These are phyloP conservation scores for Salticus scenicus DNA, from an alignment of 2,888 invertebrate genomes.

Conservation along the genomic window DNA sequence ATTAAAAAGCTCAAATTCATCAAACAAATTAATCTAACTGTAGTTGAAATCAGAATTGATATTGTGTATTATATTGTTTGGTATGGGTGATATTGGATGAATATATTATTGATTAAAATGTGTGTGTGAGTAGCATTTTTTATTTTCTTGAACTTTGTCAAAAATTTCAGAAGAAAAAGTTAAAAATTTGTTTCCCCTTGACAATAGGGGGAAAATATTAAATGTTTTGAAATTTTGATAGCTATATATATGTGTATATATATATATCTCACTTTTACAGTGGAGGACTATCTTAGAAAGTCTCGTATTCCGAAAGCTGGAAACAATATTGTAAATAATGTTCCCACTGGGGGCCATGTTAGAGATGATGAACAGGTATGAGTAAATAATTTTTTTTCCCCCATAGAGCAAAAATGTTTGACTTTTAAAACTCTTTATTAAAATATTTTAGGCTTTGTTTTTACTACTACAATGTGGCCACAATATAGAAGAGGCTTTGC, in stretches of 20 bases:
- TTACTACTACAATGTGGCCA: constrained; percentile 94
- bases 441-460: constrained; percentile 84
- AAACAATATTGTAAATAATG: constrained; percentile 79
- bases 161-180: too few relatives aligned
- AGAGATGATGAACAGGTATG: constrained; percentile 80
- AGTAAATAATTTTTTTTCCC: not conserved
- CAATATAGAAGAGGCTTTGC: constrained; percentile 93
- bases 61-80: too few relatives aligned
- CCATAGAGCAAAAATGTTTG: not conserved
- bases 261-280: constrained; percentile 74
- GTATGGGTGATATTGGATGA: too few relatives aligned
- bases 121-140: too few relatives aligned
- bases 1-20: too few relatives aligned
- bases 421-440: not conserved
- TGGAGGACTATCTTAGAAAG: constrained; percentile 85
- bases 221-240: not conserved
- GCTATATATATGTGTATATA: too few relatives aligned
- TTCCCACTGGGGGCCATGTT: constrained; percentile 84
- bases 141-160: too few relatives aligned
- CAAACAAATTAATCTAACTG: too few relatives aligned
- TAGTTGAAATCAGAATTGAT: too few relatives aligned
- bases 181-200: too few relatives aligned
- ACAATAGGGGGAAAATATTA: not conserved
- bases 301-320: constrained; percentile 76
- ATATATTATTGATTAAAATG: too few relatives aligned